Conservation (phyloP, 2,797 vertebrate genomes). For the Alcedo quadribrachys region DNA sequence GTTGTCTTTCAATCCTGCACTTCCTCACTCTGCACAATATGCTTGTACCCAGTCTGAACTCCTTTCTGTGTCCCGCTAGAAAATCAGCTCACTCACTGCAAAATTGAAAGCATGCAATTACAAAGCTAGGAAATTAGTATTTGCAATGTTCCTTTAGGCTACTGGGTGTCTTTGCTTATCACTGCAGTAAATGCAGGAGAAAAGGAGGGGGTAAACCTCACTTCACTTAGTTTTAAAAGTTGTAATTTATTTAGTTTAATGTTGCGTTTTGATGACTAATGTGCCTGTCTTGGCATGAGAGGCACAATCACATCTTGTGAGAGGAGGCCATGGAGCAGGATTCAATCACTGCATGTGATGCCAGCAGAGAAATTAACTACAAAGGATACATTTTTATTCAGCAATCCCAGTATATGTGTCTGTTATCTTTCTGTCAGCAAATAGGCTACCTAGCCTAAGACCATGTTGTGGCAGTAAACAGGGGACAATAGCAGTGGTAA, state of each 20-base stretch:
- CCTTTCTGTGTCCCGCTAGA: neutral
- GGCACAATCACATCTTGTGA: neutral
- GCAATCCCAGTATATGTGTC: neutral
- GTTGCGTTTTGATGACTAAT: neutral
- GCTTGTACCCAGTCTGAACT: neutral
- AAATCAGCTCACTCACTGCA: neutral
- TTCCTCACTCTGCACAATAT: neutral
- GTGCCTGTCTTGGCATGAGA: neutral
- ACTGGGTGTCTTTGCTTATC: neutral
- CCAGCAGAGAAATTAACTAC: neutral
- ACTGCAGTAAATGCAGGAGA: neutral
- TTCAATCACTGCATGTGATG: neutral
- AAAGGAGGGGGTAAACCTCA: neutral
- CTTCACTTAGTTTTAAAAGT: neutral
- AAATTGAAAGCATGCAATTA: neutral
- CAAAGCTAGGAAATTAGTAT: neutral
- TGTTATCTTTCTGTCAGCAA: neutral
- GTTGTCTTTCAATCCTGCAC: neutral
- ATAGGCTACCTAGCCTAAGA: neutral
- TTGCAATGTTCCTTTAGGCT: constrained; percentile 7
- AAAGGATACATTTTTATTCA: neutral
- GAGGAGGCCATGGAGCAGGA: neutral
- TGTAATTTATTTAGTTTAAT: neutral
- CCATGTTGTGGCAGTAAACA: neutral
- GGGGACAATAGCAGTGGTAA: neutral